Evolutionary conservation across 2,888 invertebrate genomes (phyloP).

Genomic region (Drosophila meridiana): DNA sequence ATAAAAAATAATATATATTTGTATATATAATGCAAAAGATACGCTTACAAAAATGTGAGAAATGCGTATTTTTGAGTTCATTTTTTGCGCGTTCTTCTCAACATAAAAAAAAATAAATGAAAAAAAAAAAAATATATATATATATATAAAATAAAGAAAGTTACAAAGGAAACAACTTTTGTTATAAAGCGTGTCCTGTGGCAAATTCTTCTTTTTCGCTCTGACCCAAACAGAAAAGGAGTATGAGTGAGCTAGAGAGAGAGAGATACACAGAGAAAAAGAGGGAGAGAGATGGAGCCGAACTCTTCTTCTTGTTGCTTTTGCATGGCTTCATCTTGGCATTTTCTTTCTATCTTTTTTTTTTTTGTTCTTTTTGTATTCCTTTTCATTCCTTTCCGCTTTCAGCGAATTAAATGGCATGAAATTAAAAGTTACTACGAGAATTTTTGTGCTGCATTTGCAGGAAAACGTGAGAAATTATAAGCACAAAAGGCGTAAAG

Average conservation of each 20-base stretch:
- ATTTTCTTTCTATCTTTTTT: conserved; percentile 35
- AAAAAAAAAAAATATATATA: background rate
- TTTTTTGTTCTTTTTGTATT: conserved; percentile 35
- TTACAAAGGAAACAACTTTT: conserved; percentile 71
- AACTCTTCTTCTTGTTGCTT: conserved; percentile 42
- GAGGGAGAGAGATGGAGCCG: background rate
- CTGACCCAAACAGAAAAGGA: conserved; percentile 35
- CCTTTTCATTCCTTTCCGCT: conserved; percentile 66
- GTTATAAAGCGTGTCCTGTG: conserved; percentile 78
- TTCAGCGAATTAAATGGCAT: conserved; percentile 82
- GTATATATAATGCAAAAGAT: background rate
- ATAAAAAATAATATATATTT: background rate
- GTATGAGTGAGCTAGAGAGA: background rate
- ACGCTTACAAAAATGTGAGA: conserved; percentile 6
- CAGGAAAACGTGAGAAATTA: conserved; percentile 80
- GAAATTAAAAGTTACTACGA: conserved; percentile 81
- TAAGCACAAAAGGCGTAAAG: conserved; percentile 74
- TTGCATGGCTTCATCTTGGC: conserved; percentile 63
- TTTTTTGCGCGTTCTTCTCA: conserved; percentile 1
- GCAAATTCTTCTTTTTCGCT: conserved; percentile 62
- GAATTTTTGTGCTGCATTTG: conserved; percentile 81
- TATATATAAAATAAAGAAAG: conserved; percentile 42
- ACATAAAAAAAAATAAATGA: conserved; percentile 3
- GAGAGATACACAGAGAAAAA: background rate
- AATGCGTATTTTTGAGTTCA: conserved; percentile 20